Evolutionary conservation across 2,888 invertebrate species (phyloP).

Genomic region (Hypsopygia costalis): DNA sequence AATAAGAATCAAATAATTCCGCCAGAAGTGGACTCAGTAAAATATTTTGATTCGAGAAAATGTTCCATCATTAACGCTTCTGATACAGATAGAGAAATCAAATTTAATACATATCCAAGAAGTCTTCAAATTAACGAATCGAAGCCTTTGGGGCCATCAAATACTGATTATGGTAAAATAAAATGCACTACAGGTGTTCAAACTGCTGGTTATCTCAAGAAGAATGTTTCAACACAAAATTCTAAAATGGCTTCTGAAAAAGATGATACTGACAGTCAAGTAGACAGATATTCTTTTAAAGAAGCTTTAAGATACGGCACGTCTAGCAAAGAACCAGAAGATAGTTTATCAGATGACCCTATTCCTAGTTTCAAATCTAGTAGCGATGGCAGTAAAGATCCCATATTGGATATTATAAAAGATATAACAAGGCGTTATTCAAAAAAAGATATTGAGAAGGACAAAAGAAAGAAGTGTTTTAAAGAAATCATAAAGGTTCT

Average conservation of each 20-base stretch:
- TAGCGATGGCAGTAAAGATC: slow-evolving; percentile 21
- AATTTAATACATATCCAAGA: slow-evolving; percentile 46
- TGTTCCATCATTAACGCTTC: too few species aligned
- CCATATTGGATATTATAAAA: slow-evolving; percentile 56
- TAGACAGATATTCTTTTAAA: neutral
- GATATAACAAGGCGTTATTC: slow-evolving; percentile 66
- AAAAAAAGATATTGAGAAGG: slow-evolving; percentile 51
- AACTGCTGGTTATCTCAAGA: neutral
- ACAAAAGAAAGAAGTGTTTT: slow-evolving; percentile 61
- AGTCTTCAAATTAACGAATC: slow-evolving; percentile 26
- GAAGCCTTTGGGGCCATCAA: slow-evolving; percentile 40
- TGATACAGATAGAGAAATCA: slow-evolving; percentile 7
- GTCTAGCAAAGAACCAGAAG: slow-evolving; percentile 2
- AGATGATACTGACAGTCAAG: neutral
- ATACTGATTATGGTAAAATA: slow-evolving; percentile 42
- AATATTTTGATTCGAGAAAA: too few species aligned
- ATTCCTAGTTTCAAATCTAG: slow-evolving; percentile 17
- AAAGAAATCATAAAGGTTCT: slow-evolving; percentile 62
- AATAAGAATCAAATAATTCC: too few species aligned
- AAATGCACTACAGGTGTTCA: slow-evolving; percentile 21
- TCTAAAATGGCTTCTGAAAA: too few species aligned
- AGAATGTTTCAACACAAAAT: neutral
- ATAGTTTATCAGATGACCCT: slow-evolving; percentile 11
- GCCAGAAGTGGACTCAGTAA: too few species aligned
- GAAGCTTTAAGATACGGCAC: neutral